Evolutionary conservation across 2,797 vertebrate genomes (phyloP).

Genomic region (Paramormyrops hopkinsi): DNA sequence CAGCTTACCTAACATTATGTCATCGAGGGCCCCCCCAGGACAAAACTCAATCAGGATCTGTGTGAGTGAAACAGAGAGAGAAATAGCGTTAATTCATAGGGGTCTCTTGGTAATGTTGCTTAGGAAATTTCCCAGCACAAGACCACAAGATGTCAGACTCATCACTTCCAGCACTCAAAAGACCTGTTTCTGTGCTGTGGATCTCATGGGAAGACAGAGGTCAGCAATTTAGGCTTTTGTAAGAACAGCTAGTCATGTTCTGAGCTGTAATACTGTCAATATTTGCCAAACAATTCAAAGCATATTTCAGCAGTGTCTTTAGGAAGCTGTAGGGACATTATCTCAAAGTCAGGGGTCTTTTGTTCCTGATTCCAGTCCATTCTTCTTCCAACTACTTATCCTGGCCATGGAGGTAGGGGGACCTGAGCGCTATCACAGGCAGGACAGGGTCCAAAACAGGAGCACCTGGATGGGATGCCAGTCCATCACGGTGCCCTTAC

Average conservation of each 20-base stretch:
- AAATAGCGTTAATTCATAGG: neutral
- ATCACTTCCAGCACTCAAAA: neutral
- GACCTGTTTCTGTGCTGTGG: neutral
- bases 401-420: neutral
- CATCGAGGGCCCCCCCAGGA: conserved; percentile 58
- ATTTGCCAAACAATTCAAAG: neutral
- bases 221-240: neutral
- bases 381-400: neutral
- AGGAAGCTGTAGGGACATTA: neutral
- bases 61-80: neutral
- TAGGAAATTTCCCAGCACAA: neutral
- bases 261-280: neutral
- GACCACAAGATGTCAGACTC: neutral
- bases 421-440: neutral
- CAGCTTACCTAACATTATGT: conserved; percentile 58
- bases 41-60: conserved; percentile 66
- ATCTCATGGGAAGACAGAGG: neutral
- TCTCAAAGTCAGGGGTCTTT: neutral
- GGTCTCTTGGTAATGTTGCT: neutral
- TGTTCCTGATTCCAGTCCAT: neutral
- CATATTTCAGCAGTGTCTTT: neutral
- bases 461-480: neutral
- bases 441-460: neutral
- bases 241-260: neutral
- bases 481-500: neutral